These are phyloP conservation scores for Polia nebulosa DNA, from an alignment of 2,888 invertebrate genomes.

Conservation along the genomic window DNA sequence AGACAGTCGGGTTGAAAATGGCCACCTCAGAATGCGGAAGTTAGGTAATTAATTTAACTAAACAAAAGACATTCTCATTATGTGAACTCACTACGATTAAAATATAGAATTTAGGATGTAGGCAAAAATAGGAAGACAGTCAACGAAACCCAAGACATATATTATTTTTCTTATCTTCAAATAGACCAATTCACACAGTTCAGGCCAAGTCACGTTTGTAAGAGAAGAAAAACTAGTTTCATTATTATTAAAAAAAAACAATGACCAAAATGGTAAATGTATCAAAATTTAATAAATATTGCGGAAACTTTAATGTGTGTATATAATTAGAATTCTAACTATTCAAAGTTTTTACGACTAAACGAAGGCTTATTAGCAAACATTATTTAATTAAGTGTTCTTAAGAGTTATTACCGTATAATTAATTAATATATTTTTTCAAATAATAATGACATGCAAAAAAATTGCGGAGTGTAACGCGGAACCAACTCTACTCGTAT, in stretches of 20 bases:
- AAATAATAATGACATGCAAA: conserved; percentile 38
- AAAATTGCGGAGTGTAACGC: conserved; percentile 33
- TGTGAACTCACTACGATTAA: conserved; percentile 3
- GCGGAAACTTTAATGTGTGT: conserved; percentile 35
- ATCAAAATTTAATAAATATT: conserved; percentile 29
- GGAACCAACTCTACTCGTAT: conserved; percentile 23
- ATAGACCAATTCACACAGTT: conserved; percentile 21
- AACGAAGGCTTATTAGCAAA: conserved; percentile 64
- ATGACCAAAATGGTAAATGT: conserved; percentile 16
- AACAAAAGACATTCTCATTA: conserved; percentile 37
- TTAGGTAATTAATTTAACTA: conserved; percentile 29
- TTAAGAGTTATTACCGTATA: conserved; percentile 61
- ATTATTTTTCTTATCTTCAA: conserved; percentile 5
- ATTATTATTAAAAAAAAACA: conserved; percentile 10
- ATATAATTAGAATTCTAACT: conserved; percentile 57
- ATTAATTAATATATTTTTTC: conserved; percentile 34
- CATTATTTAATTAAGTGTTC: conserved; percentile 65
- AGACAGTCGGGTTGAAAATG: not conserved
- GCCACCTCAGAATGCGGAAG: conserved; percentile 5
- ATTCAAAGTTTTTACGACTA: conserved; percentile 61
- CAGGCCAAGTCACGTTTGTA: conserved; percentile 25
- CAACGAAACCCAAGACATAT: conserved; percentile 7
- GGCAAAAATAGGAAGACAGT: conserved; percentile 1
- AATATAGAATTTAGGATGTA: not conserved
- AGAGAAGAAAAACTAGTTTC: conserved; percentile 25